Evolutionary conservation across 2,113 vertebrate species (phyloP), one percentile per base, ranked within the genome.

Genomic region (Oenanthe oenanthe): DNA sequence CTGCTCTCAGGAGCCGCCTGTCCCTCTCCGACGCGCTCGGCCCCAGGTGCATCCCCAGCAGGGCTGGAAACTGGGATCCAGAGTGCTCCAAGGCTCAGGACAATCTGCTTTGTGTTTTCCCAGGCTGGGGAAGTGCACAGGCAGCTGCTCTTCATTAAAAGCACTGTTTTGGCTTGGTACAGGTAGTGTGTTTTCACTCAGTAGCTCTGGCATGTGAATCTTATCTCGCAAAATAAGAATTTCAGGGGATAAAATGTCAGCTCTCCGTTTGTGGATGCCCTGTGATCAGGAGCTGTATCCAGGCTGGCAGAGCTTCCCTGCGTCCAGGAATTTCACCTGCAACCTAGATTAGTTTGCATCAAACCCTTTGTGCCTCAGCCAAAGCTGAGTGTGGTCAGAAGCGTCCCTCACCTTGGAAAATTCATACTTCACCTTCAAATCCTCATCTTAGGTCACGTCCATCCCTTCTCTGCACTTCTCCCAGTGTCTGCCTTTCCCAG

Each of bases 101-200:
- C 78, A 89, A 58, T 73, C 85, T 96, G 92, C 78, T 89, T 79
- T 60, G 22, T 88, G 84, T 82, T 94, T 80, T 67, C 66, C 62
- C 58, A 19, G 14, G 29, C 2, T 12, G 29, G 66, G 45, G 80
- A 79, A 75, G 50, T 4, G 20, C 62, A 31, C 0, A 0, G 57
- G 42, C 89, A 85, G 76, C 81, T 92, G 89, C 38, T 92, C 7
- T 34, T 82, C 66, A 14, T 94, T 95, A 75, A 38, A 77, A 63
- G 22, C 54, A 17, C 48, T n/a, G 1, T 63, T 87, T 31, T 48
- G 57, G 73, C 36, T 47, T 53, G 80, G 17, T 48, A 38, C 84
- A 93, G 93, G 96, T 95, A 42, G 67, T 54, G 19, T 90, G 70
- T 82, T 95, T 89, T 77, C 81, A 38, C 71, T 89, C 5, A 5